Evolutionary conservation across 2,113 vertebrate genomes (phyloP).

Genomic region (Platichthys stellatus): DNA sequence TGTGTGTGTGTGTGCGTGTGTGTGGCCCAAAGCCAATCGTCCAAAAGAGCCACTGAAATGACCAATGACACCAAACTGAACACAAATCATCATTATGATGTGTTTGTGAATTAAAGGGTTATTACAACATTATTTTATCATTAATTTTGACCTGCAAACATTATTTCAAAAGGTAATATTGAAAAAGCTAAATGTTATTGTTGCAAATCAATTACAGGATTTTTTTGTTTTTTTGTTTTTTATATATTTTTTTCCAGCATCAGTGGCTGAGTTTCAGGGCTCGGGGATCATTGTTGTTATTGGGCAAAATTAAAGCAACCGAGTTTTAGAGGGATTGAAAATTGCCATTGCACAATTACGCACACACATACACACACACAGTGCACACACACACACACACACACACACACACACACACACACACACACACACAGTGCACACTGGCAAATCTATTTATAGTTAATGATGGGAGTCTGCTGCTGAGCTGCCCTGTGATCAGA

Average conservation of each 20-base stretch:
- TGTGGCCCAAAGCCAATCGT: slow-evolving; percentile 17
- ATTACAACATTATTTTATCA: neutral
- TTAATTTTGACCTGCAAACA: neutral
- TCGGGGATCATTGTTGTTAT: neutral
- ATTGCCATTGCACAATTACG: neutral
- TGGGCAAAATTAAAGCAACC: neutral
- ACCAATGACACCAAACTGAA: neutral
- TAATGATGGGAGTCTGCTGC: slow-evolving; percentile 14
- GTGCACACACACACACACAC: too few species aligned
- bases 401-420: too few species aligned
- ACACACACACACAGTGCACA: neutral
- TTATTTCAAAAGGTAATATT: neutral
- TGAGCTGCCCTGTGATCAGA: slow-evolving; percentile 47
- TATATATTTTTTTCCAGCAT: neutral
- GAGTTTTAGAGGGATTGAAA: too few species aligned
- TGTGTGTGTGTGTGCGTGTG: neutral
- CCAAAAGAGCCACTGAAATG: slow-evolving; percentile 12
- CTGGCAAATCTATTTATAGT: slow-evolving; percentile 45
- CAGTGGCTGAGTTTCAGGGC: neutral
- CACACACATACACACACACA: too few species aligned
- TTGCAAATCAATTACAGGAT: neutral
- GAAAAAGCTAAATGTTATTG: neutral
- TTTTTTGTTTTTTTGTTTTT: too few species aligned
- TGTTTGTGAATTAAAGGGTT: neutral
- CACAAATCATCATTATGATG: neutral